These are phyloP conservation scores for Pithys albifrons DNA, from an alignment of 2,113 vertebrate genomes.

Conservation along the genomic window DNA sequence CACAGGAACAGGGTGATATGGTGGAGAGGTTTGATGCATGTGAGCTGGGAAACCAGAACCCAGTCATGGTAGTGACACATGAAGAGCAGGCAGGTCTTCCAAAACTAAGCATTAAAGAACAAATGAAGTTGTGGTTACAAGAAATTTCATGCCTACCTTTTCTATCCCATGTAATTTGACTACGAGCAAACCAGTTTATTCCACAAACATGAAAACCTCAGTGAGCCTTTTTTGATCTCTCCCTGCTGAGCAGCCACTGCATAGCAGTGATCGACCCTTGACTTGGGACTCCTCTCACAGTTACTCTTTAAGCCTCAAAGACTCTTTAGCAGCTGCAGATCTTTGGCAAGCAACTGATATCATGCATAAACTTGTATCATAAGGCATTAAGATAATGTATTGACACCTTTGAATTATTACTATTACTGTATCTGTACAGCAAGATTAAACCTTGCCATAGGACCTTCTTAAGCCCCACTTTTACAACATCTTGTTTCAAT, in stretches of 20 bases:
- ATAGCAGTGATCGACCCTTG: fast-evolving
- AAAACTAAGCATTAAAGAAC: neutral
- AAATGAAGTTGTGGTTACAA: neutral
- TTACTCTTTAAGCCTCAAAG: neutral
- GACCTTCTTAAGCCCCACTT: neutral
- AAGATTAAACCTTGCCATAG: neutral
- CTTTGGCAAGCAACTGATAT: neutral
- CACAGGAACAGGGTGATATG: neutral
- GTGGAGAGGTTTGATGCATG: neutral
- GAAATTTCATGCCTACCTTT: neutral
- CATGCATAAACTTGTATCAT: neutral
- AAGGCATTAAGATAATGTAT: neutral
- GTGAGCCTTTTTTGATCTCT: neutral
- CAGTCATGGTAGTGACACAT: neutral
- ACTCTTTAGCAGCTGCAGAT: neutral
- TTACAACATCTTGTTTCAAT: neutral
- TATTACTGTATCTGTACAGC: neutral
- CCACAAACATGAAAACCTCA: neutral
- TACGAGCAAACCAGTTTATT: neutral
- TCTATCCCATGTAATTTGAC: neutral
- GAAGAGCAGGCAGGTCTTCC: neutral
- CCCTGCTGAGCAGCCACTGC: neutral
- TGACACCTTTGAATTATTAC: neutral
- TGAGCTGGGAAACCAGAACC: neutral
- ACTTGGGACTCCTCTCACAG: neutral